Percentiles rank a stretch among this genome's conserved stretches.
Conservation (phyloP, 1,140 invertebrate genomes). For the Rhizoglyphus robini region DNA sequence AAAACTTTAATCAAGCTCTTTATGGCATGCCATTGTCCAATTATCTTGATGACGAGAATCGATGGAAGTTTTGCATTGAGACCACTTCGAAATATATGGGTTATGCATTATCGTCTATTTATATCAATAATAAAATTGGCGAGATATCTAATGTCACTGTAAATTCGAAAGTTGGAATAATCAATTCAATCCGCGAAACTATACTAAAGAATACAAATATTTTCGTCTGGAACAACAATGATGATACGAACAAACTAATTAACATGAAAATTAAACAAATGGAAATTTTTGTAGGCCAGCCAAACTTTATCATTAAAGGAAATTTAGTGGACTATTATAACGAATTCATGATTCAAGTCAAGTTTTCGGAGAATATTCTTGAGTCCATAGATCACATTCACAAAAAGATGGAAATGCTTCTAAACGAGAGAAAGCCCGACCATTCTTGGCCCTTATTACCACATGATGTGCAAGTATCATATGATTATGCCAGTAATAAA, state of each 20-base stretch:
- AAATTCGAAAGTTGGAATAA: neutral
- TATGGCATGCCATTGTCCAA: conserved; percentile 30
- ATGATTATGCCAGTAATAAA: conserved; percentile 16
- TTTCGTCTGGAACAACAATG: neutral
- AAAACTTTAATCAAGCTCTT: conserved; percentile 39
- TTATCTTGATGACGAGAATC: conserved; percentile 26
- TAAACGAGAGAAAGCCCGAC: neutral
- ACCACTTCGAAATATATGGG: conserved; percentile 40
- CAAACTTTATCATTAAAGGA: conserved; percentile 9
- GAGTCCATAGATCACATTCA: neutral
- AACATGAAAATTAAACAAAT: conserved; percentile 12
- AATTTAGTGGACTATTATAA: conserved; percentile 7
- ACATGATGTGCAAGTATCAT: neutral
- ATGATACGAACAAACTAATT: neutral
- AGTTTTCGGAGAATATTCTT: conserved; percentile 9
- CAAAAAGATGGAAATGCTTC: conserved; percentile 14
- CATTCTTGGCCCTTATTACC: conserved; percentile 7
- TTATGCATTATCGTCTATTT: conserved; percentile 41
- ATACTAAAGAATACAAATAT: neutral
- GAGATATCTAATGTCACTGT: conserved; percentile 27
- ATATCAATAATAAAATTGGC: conserved; percentile 34
- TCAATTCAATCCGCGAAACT: neutral
- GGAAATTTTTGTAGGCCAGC: conserved; percentile 13
- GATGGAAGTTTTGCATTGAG: conserved; percentile 45
- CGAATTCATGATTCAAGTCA: neutral